Percentiles rank a stretch among this genome's conserved stretches.
phyloP scores from a whole-genome alignment of 2,797 vertebrate genomes.

The Paratrypauchen microcephalus region DNA sequence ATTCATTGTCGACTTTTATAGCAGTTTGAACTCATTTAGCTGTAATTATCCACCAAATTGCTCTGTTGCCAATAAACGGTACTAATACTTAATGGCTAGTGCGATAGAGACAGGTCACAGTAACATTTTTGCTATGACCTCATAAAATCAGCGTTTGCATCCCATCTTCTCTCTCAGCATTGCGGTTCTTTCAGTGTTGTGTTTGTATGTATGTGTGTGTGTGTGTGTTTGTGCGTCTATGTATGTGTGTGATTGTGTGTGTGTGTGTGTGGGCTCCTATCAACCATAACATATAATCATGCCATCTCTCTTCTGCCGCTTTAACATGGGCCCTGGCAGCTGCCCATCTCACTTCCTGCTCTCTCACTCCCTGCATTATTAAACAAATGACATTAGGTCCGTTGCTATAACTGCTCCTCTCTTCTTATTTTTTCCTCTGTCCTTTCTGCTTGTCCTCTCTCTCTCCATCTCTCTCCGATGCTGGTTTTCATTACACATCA shows the following conservation, averaged over 20 bases:
- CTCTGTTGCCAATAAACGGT: neutral
- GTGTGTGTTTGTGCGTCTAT: constrained; percentile 34
- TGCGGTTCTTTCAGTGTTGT: constrained; percentile 36
- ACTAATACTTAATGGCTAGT: constrained; percentile 1
- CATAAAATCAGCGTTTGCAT: constrained; percentile 9
- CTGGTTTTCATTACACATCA: constrained; percentile 68
- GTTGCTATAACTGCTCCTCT: constrained; percentile 37
- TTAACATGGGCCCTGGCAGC: constrained; percentile 48
- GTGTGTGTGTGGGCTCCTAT: constrained; percentile 30
- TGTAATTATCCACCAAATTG: constrained; percentile 3
- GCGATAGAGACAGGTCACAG: neutral
- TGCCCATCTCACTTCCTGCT: constrained; percentile 32
- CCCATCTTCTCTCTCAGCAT: neutral
- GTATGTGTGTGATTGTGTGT: neutral
- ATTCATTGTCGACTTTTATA: constrained; percentile 4
- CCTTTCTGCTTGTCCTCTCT: constrained; percentile 43
- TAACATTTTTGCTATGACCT: constrained; percentile 4
- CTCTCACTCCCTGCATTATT: constrained; percentile 59
- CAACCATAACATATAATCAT: constrained; percentile 59
- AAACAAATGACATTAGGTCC: constrained; percentile 65
- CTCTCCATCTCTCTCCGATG: constrained; percentile 30
- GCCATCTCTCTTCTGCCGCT: constrained; percentile 53
- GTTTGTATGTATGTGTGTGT: constrained; percentile 42
- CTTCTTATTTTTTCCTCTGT: constrained; percentile 19
- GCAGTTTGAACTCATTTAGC: constrained; percentile 9